These are phyloP conservation scores for Sweltsa coloradensis DNA, from an alignment of 1,140 invertebrate genomes.

Conservation along the genomic window DNA sequence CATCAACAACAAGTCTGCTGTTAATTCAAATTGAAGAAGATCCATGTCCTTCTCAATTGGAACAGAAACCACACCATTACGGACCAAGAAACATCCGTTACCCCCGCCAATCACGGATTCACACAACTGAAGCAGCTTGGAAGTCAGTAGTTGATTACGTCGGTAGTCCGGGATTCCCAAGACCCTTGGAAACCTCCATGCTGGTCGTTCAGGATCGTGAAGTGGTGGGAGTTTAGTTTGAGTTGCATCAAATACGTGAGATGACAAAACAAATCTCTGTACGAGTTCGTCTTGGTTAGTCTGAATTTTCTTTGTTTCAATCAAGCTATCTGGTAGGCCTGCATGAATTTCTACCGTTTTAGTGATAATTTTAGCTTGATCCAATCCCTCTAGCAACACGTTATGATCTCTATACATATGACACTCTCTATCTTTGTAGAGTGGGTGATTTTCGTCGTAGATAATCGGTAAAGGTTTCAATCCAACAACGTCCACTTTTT, in stretches of 20 bases:
- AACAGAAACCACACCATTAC: conserved; percentile 36
- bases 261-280: conserved; percentile 43
- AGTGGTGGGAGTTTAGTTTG: conserved; percentile 61
- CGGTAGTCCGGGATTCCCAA: conserved; percentile 57
- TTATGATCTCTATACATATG: conserved; percentile 42
- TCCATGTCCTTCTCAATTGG: conserved; percentile 44
- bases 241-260: conserved; percentile 64
- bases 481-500: conserved; percentile 22
- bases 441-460: conserved; percentile 42
- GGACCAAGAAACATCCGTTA: conserved; percentile 26
- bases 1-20: conserved; percentile 48
- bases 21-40: conserved; percentile 46
- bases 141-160: conserved; percentile 51
- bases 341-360: conserved; percentile 53
- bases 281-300: conserved; percentile 29
- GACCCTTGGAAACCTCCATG: conserved; percentile 52
- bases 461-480: conserved; percentile 8
- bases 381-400: conserved; percentile 54
- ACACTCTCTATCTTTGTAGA: conserved; percentile 46
- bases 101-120: conserved; percentile 41
- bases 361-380: conserved; percentile 60
- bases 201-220: conserved; percentile 51
- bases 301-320: conserved; percentile 21
- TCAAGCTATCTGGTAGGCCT: conserved; percentile 42
- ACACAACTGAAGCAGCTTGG: conserved; percentile 55